Conservation (phyloP, 1,140 invertebrate species). For the Brachionus manjavacas region DNA sequence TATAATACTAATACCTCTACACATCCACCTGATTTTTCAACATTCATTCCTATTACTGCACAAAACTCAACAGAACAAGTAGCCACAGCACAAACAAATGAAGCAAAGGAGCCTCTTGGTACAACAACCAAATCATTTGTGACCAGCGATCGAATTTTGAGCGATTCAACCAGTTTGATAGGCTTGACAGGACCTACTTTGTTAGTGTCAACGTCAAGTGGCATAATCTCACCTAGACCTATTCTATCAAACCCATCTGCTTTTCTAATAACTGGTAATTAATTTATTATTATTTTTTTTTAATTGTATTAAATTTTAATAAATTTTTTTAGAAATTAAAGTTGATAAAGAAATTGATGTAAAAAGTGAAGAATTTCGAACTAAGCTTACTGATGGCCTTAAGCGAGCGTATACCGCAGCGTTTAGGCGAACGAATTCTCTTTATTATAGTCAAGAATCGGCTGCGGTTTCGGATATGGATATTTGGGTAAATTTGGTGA, state of each 20-base stretch:
- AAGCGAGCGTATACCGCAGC: slow-evolving; percentile 7
- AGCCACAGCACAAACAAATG: not conserved
- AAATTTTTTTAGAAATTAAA: slow-evolving; percentile 3
- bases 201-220: not conserved
- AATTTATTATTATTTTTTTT: not conserved
- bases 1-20: not conserved
- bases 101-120: not conserved
- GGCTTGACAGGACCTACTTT: not conserved
- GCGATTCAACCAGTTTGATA: not conserved
- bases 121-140: not conserved
- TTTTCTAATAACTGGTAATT: slow-evolving; percentile 30
- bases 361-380: not conserved
- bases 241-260: not conserved
- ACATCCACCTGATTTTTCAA: not conserved
- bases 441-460: slow-evolving; percentile 2
- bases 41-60: not conserved
- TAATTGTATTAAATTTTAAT: not conserved
- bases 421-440: not conserved
- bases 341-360: not conserved
- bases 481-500: not conserved
- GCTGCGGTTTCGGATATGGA: not conserved
- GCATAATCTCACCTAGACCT: slow-evolving; percentile 19
- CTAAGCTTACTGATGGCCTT: not conserved
- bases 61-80: not conserved
- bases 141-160: not conserved